Base-by-base conservation (phyloP, 2,797 vertebrate genomes). In the Rhynchonycteris naso region DNA sequence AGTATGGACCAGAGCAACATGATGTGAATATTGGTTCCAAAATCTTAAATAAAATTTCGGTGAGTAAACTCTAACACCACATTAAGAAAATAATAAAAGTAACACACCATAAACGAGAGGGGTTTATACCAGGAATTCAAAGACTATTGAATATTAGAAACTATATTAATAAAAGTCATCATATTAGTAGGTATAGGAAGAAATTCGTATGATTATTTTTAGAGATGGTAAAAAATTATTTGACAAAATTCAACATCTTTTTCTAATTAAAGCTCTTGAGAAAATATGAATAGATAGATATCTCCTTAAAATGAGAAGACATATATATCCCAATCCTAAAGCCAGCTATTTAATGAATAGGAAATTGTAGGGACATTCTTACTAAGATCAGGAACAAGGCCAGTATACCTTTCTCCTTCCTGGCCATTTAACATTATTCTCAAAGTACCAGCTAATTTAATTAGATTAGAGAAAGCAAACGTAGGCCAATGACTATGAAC, bases 51-150 rank as follows among this genome's bases (percentile, higher is more conserved):
- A 38, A 85, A 21, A 59, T 72, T 79, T 82, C 54, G 76, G 19
- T 58, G 30, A 47, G 30, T 19, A n/a, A 24, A 52, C 11, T 81
- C 11, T 22, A 33, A 88, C 90, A 74, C 12, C 35, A 71, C n/a
- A 58, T 43, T 86, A 90, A 80, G 69, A 35, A 88, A 69, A 83
- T 38, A 83, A 59, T 76, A 30, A 82, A 90, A 89, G 52, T 54
- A 82, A 66, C 15, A 35, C 8, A 47, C 22, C 5, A 8, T 15
- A 21, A 69, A 65, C n/a, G 82, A n/a, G 38, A 65, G 52, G 9
- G 4, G 1, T 28, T 90, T 96, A 54, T 80, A 19, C 12, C 16
- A 59, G 18, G 33, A 91, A 86, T 85, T 86, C 83, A 79, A 95
- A 71, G 69, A 74, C 50, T 30, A 68, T 74, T 89, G 75, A 69